Conservation (phyloP, 2,797 vertebrate species). For the Varecia variegata region DNA sequence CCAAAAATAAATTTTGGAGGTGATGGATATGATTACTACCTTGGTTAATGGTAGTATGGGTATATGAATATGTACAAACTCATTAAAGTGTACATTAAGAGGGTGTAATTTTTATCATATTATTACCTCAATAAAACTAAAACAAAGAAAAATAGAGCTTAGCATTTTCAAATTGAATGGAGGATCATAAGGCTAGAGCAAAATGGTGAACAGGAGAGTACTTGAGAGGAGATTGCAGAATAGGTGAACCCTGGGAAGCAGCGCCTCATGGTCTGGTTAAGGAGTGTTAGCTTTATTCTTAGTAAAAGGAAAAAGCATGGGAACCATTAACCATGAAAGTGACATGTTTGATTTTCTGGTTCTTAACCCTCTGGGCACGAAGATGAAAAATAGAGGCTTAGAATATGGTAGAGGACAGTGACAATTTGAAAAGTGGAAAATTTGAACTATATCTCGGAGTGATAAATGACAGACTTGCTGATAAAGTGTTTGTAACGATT, state of each 20-base stretch:
- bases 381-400: not conserved
- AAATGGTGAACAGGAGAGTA: not conserved
- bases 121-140: not conserved
- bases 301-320: not conserved
- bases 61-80: not conserved
- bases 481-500: not conserved
- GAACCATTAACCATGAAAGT: not conserved
- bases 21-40: not conserved
- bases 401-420: not conserved
- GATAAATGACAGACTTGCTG: not conserved
- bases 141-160: no score
- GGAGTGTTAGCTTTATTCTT: not conserved
- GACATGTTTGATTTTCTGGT: not conserved
- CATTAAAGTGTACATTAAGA: not conserved
- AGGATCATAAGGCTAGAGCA: not conserved
- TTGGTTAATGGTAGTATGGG: not conserved
- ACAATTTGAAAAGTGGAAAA: not conserved
- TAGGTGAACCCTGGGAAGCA: not conserved
- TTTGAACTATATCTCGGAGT: not conserved
- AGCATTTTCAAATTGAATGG: not conserved
- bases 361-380: not conserved
- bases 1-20: no score
- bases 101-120: not conserved
- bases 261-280: not conserved
- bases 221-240: not conserved